These are phyloP conservation scores for Valencia hispanica DNA, from an alignment of 2,797 vertebrate genomes.

Conservation along the genomic window DNA sequence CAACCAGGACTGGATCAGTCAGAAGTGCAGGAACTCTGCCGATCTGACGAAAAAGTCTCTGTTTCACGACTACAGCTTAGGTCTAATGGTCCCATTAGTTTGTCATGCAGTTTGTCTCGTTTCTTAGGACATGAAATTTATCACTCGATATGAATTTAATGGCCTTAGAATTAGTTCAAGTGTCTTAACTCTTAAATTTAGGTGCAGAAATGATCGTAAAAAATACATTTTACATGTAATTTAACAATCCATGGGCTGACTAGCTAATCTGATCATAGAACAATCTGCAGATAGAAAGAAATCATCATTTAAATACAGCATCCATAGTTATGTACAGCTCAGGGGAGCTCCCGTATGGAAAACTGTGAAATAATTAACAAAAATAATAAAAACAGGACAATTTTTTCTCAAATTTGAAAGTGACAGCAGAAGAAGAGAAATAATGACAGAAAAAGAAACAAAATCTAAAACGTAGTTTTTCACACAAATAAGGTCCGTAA, in stretches of 20 bases:
- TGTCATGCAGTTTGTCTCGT: conserved; percentile 1
- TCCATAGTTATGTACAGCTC: not conserved
- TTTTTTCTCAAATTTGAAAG: not conserved
- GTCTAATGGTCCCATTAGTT: not conserved
- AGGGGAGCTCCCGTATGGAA: not conserved
- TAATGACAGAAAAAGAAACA: not conserved
- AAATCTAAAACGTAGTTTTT: too few relatives aligned
- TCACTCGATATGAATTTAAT: not conserved
- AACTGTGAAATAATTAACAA: not conserved
- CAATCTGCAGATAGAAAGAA: too few relatives aligned
- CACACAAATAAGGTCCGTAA: too few relatives aligned
- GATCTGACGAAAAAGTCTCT: not conserved
- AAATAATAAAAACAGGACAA: not conserved
- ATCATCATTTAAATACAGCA: not conserved
- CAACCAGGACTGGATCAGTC: conserved; percentile 18
- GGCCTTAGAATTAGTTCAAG: not conserved
- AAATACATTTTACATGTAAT: not conserved
- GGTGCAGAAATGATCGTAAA: not conserved
- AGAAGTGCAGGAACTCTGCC: not conserved
- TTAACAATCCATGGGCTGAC: not conserved
- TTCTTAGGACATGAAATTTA: conserved; percentile 11
- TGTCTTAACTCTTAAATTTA: not conserved
- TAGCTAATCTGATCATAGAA: not conserved
- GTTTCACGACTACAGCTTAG: not conserved
- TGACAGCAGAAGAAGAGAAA: not conserved